These are phyloP conservation scores for Bembecia ichneumoniformis DNA, from an alignment of 2,888 invertebrate species.

Conservation along the genomic window DNA sequence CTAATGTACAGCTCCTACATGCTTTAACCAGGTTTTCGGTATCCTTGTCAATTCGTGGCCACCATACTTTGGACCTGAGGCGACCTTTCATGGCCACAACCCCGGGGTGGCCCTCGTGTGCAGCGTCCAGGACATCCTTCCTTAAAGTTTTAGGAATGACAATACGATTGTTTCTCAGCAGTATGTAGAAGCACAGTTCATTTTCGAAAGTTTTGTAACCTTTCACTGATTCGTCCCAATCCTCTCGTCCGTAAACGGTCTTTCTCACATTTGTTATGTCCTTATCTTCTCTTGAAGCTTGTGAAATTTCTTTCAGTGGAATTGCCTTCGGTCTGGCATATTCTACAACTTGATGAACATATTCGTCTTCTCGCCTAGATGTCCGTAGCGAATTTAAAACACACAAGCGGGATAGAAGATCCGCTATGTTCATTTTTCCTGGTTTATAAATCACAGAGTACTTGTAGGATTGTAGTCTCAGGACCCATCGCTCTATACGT, in stretches of 20 bases:
- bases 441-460: conserved; percentile 20
- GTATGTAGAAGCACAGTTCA: conserved; percentile 5
- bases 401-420: conserved; percentile 17
- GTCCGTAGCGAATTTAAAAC: not conserved
- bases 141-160: conserved; percentile 6
- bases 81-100: conserved; percentile 14
- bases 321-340: not conserved
- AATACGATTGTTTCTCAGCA: conserved; percentile 1
- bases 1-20: conserved; percentile 14
- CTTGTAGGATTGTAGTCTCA: conserved; percentile 20
- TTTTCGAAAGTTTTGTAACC: conserved; percentile 1
- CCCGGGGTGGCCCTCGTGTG: conserved; percentile 13
- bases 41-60: conserved; percentile 13
- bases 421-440: conserved; percentile 21
- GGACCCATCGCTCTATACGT: conserved; percentile 4
- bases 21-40: conserved; percentile 9
- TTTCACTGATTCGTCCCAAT: not conserved
- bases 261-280: not conserved
- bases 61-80: conserved; percentile 15
- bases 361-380: conserved; percentile 2
- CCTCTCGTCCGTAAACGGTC: not conserved
- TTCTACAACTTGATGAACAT: conserved; percentile 4
- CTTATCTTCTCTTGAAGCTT: not conserved
- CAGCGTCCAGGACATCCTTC: conserved; percentile 10
- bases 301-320: not conserved